Conservation (phyloP, 2,888 invertebrate genomes). For the Brachypalpus laphriformis region DNA sequence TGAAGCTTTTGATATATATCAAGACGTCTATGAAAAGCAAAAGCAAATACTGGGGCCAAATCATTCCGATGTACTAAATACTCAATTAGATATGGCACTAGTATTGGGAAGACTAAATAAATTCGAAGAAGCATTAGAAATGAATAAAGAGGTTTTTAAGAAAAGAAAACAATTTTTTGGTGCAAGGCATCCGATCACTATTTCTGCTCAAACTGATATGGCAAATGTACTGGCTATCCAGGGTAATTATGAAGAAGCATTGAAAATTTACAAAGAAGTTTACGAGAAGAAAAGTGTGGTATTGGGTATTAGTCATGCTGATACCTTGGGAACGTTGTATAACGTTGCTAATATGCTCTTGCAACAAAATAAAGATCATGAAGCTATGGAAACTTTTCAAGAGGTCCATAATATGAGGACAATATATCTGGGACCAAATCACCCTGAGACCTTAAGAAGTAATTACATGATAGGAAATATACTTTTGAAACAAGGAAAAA, state of each 20-base stretch:
- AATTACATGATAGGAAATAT: background rate
- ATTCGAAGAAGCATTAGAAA: conserved; percentile 19
- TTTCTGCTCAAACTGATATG: conserved; percentile 5
- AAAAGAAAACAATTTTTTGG: background rate
- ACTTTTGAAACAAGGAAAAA: background rate
- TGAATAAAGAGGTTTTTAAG: background rate
- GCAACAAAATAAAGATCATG: background rate
- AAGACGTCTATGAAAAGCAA: conserved; percentile 14
- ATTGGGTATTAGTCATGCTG: background rate
- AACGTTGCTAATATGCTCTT: background rate
- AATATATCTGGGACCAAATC: background rate
- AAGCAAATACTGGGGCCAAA: background rate
- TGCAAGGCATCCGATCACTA: background rate
- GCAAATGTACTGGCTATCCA: too few species aligned
- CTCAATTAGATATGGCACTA: conserved; percentile 14
- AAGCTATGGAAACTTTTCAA: background rate
- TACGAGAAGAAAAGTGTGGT: background rate
- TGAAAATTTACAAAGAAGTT: conserved; percentile 11
- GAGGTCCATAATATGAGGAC: background rate
- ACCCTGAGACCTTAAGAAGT: conserved; percentile 19
- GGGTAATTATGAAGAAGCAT: background rate
- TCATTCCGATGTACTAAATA: background rate
- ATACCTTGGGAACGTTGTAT: background rate
- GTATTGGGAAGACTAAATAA: too few species aligned
- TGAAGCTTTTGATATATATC: conserved; percentile 8